phyloP scores from a whole-genome alignment of 2,113 vertebrate species.

The Elachura formosa region DNA sequence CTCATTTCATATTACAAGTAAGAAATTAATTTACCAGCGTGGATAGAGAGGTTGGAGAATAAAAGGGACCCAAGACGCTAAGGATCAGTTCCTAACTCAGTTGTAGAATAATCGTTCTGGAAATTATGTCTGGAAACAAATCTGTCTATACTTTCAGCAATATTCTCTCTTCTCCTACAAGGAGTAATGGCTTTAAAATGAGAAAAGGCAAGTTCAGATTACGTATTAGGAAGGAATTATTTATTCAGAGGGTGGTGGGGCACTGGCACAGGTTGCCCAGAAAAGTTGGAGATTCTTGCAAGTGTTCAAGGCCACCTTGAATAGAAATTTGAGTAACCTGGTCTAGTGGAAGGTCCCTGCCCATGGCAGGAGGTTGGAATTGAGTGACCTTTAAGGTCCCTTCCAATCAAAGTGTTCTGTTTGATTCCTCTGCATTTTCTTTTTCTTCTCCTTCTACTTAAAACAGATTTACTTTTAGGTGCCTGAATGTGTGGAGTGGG shows the following conservation, averaged over 20 bases:
- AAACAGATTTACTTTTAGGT: neutral
- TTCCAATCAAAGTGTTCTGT: neutral
- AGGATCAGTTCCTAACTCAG: neutral
- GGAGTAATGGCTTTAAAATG: neutral
- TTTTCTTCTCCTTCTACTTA: accelerated
- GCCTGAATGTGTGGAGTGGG: neutral
- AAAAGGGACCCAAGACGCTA: neutral
- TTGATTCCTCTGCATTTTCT: neutral
- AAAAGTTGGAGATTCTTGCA: neutral
- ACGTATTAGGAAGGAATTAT: neutral
- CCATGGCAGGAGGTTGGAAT: neutral
- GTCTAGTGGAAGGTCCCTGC: neutral
- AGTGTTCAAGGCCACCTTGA: neutral
- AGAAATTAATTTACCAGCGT: neutral
- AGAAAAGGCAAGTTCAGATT: neutral
- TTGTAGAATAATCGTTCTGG: neutral
- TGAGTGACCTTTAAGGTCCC: neutral
- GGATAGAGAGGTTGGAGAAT: neutral
- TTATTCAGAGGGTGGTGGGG: neutral
- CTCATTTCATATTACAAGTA: neutral
- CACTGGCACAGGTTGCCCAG: neutral
- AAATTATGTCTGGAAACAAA: neutral
- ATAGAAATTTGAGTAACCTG: neutral
- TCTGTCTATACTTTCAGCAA: neutral
- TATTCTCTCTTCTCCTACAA: neutral